Evolutionary conservation across 2,888 invertebrate species (phyloP).

Genomic region (Drosophila aldrichi): DNA sequence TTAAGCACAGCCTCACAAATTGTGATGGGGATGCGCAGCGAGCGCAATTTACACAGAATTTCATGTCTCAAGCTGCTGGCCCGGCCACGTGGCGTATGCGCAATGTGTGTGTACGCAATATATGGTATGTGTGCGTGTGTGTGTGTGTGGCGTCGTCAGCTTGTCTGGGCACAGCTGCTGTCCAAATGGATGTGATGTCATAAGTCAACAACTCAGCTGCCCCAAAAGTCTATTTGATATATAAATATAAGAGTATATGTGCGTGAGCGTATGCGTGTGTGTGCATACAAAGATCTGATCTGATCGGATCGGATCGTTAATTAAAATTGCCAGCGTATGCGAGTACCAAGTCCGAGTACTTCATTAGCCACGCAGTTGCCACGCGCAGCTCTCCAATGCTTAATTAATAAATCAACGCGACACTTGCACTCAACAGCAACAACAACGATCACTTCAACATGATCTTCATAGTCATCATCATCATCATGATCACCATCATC

Average conservation of each 20-base stretch:
- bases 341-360: constrained; percentile 55
- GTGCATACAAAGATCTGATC: constrained; percentile 19
- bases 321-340: constrained; percentile 72
- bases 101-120: constrained; percentile 43
- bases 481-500: constrained; percentile 21
- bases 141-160: constrained; percentile 64
- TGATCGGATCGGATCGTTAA: constrained; percentile 66
- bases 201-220: constrained; percentile 77
- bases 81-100: constrained; percentile 68
- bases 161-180: constrained; percentile 62
- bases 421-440: constrained; percentile 80
- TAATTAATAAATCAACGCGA: constrained; percentile 85
- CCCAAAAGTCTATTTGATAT: constrained; percentile 49
- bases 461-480: constrained; percentile 26
- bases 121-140: constrained; percentile 9
- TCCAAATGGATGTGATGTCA: constrained; percentile 77
- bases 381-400: constrained; percentile 77
- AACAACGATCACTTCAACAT: constrained; percentile 23
- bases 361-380: constrained; percentile 74
- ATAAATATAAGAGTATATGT: too few relatives aligned
- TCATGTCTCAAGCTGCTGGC: constrained; percentile 11
- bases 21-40: constrained; percentile 45
- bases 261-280: background rate
- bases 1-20: constrained; percentile 63
- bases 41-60: constrained; percentile 39